phyloP scores from a whole-genome alignment of 1,140 invertebrate genomes.

The Sitobion miscanthi region DNA sequence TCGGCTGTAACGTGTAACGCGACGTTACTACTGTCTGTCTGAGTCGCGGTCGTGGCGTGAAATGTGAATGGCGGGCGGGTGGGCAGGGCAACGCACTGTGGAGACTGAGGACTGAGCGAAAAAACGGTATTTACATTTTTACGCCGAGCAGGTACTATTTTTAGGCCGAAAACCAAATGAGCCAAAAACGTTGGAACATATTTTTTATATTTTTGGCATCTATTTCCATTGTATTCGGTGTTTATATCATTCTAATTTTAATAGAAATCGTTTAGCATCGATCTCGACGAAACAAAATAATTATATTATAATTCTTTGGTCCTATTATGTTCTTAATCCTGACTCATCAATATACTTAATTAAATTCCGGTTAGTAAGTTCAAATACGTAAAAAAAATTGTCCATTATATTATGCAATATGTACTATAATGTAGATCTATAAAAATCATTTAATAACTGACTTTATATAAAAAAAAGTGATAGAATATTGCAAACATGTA shows the following conservation, averaged over 20 bases:
- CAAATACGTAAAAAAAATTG: background rate
- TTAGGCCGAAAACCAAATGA: slow-evolving; percentile 47
- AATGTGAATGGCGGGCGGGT: background rate
- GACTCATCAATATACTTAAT: background rate
- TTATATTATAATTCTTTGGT: background rate
- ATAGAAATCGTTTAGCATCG: background rate
- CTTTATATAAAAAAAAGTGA: background rate
- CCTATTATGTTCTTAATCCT: background rate
- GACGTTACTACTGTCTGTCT: background rate
- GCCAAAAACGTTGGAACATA: slow-evolving; percentile 31
- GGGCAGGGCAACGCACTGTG: background rate
- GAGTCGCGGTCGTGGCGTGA: background rate
- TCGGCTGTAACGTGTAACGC: background rate
- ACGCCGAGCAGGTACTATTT: slow-evolving; percentile 51
- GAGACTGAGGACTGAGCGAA: background rate
- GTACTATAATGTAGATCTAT: background rate
- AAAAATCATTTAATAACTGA: background rate
- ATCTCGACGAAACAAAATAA: background rate
- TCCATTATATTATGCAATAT: background rate
- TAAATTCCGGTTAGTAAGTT: background rate
- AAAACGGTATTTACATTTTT: slow-evolving; percentile 44
- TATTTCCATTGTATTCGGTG: slow-evolving; percentile 26
- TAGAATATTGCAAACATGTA: background rate
- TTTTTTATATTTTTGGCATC: slow-evolving; percentile 55
- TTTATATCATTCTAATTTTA: slow-evolving; percentile 34